phyloP scores from a whole-genome alignment of 1,140 invertebrate genomes.

The Calliopsis andreniformis region DNA sequence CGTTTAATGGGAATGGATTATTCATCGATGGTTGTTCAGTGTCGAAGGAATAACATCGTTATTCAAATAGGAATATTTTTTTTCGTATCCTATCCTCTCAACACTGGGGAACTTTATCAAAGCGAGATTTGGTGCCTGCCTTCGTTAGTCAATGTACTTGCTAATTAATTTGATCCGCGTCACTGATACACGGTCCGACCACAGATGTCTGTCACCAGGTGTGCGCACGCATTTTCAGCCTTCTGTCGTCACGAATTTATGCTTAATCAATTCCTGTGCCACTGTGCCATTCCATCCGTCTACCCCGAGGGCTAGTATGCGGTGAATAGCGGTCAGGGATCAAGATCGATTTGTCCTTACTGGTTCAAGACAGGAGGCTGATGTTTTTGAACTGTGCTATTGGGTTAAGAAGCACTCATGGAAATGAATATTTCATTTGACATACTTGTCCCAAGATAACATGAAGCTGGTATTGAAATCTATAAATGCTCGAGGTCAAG shows the following conservation, averaged over 20 bases:
- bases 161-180: conserved; percentile 67
- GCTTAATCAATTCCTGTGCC: conserved; percentile 46
- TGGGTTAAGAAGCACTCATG: too few species aligned
- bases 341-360: not conserved
- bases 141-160: conserved; percentile 53
- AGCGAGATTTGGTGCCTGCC: conserved; percentile 57
- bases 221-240: conserved; percentile 53
- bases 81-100: conserved; percentile 37
- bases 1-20: conserved; percentile 60
- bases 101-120: conserved; percentile 52
- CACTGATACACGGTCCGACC: conserved; percentile 37
- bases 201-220: conserved; percentile 42
- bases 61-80: conserved; percentile 46
- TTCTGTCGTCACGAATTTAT: conserved; percentile 51
- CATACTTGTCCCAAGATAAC: too few species aligned
- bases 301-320: not conserved
- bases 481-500: too few species aligned
- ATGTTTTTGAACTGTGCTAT: too few species aligned
- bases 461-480: too few species aligned
- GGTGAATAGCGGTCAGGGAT: not conserved
- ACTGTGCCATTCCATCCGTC: conserved; percentile 32
- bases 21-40: too few species aligned
- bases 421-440: too few species aligned
- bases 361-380: too few species aligned
- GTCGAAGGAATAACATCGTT: conserved; percentile 41